Evolutionary conservation across 2,888 invertebrate genomes (phyloP).

Genomic region (Neocrepidodera transversa): DNA sequence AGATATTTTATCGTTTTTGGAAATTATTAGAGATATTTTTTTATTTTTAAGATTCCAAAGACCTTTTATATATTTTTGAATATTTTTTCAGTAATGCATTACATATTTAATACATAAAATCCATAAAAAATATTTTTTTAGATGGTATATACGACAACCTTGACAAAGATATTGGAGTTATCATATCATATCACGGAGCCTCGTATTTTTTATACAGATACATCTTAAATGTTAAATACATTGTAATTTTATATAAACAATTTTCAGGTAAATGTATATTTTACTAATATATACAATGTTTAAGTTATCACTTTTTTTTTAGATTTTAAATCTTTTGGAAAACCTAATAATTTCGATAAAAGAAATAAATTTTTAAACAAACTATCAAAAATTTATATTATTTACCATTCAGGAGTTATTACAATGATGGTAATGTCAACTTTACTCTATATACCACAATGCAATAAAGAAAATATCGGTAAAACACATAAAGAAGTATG

Average conservation of each 20-base stretch:
- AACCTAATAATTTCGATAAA: slow-evolving; percentile 26
- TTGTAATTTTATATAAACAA: slow-evolving; percentile 24
- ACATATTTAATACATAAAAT: too few relatives aligned
- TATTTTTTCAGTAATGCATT: too few relatives aligned
- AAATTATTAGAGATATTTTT: too few relatives aligned
- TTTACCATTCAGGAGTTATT: slow-evolving; percentile 18
- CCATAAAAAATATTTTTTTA: slow-evolving; percentile 23
- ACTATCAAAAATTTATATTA: slow-evolving; percentile 23
- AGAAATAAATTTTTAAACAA: slow-evolving; percentile 29
- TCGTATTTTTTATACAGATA: slow-evolving; percentile 23
- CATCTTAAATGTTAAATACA: slow-evolving; percentile 18
- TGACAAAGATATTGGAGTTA: slow-evolving; percentile 26
- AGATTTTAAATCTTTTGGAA: slow-evolving; percentile 34
- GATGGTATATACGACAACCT: slow-evolving; percentile 26
- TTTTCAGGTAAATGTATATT: slow-evolving; percentile 29
- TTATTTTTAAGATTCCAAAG: too few relatives aligned
- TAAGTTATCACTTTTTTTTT: slow-evolving; percentile 5
- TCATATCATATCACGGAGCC: slow-evolving; percentile 25
- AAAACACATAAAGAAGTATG: slow-evolving; percentile 36
- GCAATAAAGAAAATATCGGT: slow-evolving; percentile 30
- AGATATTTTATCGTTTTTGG: too few relatives aligned
- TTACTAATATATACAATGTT: too few relatives aligned
- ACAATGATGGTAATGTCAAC: slow-evolving; percentile 11
- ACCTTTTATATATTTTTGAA: too few relatives aligned
- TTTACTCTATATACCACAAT: slow-evolving; percentile 24